phyloP scores from a whole-genome alignment of 2,113 vertebrate genomes.

The Cardinalis cardinalis region DNA sequence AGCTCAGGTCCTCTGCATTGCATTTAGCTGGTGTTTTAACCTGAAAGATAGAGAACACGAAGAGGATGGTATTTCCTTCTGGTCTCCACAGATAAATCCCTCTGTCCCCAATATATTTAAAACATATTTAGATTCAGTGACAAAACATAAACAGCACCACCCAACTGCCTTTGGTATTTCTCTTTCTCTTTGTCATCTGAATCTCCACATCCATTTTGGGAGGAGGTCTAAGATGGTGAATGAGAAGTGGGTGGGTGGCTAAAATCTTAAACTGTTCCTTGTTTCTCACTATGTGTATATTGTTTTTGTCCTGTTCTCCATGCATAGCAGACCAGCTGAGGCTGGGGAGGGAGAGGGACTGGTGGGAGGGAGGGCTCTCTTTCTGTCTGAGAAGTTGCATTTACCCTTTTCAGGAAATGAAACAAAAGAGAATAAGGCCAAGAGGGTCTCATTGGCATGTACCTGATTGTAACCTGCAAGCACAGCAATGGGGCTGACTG shows the following conservation, averaged over 20 bases:
- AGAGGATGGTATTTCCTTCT: neutral
- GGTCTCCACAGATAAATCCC: neutral
- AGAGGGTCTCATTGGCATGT: neutral
- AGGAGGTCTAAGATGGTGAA: neutral
- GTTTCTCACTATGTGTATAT: neutral
- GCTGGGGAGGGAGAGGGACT: neutral
- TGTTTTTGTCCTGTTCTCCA: neutral
- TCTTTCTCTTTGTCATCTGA: neutral
- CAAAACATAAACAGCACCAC: too few species aligned
- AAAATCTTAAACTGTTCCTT: neutral
- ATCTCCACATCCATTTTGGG: neutral
- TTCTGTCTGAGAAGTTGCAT: neutral
- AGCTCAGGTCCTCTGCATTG: fast-evolving
- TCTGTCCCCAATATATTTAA: neutral
- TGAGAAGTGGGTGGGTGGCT: neutral
- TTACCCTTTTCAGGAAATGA: neutral
- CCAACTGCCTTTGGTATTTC: neutral
- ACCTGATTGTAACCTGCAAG: neutral
- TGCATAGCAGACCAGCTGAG: neutral
- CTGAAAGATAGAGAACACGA: neutral
- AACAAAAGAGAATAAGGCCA: neutral
- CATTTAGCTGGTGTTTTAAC: neutral
- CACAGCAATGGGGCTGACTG: neutral
- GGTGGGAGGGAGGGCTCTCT: neutral
- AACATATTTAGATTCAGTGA: too few species aligned